Base-by-base conservation (phyloP, 2,113 vertebrate species). In the Pseudopipra pipra region DNA sequence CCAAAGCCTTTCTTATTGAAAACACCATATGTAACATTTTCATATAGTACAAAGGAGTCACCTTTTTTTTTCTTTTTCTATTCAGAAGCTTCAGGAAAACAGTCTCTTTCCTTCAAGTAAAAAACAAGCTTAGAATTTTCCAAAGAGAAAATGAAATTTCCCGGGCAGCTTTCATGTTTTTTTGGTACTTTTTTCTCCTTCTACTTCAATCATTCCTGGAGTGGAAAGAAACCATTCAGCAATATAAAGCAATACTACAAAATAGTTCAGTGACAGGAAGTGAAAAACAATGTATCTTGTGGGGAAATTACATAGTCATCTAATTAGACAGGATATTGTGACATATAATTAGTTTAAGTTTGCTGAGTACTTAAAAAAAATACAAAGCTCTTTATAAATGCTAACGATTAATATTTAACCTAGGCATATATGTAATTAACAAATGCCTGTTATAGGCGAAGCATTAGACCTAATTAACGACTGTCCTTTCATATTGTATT, bases 321-420 rank as follows among this genome's bases (percentile, higher is more conserved):
- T 91, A 96, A 96, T 96, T 97, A 96, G 87, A 83, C 85, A 94
- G 85, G 82, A 95, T 96, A 97, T 94, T 93, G 74, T 95, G 94
- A 94, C 85, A 93, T 93, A 89, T 93, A 94, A 96, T 97, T 95
- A 93, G 95, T 96, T 97, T 96, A 94, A 91, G 85, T 96, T 96
- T 96, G 85, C 79, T 75, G 47, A 86, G 72, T 85, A 93, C 55
- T 86, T 91, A 74, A 89, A 97, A 97, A 91, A 96, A 90, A 83
- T 55, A 35, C 78, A 96, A 84, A 90, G 67, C 75, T 91, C 51
- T 94, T 95, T 95, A 83, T 95, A 94, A 91, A 95, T 77, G 75
- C 44, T 92, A 93, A 88, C 9, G 12, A 94, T 96, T 96, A 96
- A 94, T 96, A 96, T 96, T 94, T 97, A 96, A 95, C 90, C 75